These are phyloP conservation scores for Ceyx erithaca DNA, from an alignment of 2,797 vertebrate species.

Conservation along the genomic window DNA sequence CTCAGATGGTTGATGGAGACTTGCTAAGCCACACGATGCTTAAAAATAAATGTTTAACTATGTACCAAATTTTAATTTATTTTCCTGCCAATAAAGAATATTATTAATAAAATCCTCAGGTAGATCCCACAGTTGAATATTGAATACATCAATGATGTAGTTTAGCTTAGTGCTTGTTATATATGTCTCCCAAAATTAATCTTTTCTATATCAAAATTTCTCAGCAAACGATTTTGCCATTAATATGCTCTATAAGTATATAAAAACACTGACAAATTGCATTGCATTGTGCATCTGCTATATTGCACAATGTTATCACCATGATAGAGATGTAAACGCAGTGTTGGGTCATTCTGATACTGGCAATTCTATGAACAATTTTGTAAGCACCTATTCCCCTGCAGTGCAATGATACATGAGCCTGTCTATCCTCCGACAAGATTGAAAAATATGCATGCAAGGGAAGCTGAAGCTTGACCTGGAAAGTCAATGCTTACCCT, in stretches of 20 bases:
- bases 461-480: neutral
- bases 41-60: neutral
- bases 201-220: neutral
- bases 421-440: neutral
- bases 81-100: neutral
- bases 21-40: neutral
- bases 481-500: neutral
- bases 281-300: neutral
- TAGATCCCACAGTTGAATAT: neutral
- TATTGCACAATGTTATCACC: neutral
- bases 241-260: neutral
- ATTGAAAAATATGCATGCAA: neutral
- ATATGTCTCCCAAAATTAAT: neutral
- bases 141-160: neutral
- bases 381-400: neutral
- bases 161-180: neutral
- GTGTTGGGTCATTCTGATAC: neutral
- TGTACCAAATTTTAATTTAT: neutral
- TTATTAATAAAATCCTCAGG: neutral
- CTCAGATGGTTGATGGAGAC: neutral
- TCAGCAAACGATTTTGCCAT: neutral
- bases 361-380: neutral
- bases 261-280: neutral
- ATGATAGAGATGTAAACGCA: neutral
- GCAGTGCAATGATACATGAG: neutral